These are phyloP conservation scores for Mastomys coucha DNA, from an alignment of 2,113 vertebrate species.

Conservation along the genomic window DNA sequence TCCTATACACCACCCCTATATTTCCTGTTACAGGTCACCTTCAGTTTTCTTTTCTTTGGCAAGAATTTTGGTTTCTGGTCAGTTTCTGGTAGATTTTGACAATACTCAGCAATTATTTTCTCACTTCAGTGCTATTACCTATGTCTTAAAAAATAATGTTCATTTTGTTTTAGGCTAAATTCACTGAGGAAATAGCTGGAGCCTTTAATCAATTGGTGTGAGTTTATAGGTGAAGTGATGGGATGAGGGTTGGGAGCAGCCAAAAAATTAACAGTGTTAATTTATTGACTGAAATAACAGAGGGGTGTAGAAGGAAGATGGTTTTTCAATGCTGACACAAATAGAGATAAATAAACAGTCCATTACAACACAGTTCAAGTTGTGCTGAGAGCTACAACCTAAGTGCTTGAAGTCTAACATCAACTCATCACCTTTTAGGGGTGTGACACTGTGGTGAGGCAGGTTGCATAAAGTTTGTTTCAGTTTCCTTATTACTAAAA, in stretches of 20 bases:
- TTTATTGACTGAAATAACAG: neutral
- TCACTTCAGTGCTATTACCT: neutral
- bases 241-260: neutral
- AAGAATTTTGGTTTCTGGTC: neutral
- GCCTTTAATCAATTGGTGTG: neutral
- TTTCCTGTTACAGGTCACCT: neutral
- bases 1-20: neutral
- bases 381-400: no score
- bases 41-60: neutral
- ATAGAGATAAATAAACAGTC: neutral
- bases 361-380: neutral
- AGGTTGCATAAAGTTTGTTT: neutral
- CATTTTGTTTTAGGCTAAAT: neutral
- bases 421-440: neutral
- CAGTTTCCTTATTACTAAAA: slow-evolving; percentile 32
- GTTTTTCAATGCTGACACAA: neutral
- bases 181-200: neutral
- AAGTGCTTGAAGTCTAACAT: neutral
- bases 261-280: neutral
- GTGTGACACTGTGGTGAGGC: no score
- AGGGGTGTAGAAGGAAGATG: neutral
- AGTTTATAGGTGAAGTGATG: neutral
- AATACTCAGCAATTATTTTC: neutral
- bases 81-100: neutral
- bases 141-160: neutral